Evolutionary conservation across 2,797 vertebrate species (phyloP).

Genomic region (Oreochromis grahami): DNA sequence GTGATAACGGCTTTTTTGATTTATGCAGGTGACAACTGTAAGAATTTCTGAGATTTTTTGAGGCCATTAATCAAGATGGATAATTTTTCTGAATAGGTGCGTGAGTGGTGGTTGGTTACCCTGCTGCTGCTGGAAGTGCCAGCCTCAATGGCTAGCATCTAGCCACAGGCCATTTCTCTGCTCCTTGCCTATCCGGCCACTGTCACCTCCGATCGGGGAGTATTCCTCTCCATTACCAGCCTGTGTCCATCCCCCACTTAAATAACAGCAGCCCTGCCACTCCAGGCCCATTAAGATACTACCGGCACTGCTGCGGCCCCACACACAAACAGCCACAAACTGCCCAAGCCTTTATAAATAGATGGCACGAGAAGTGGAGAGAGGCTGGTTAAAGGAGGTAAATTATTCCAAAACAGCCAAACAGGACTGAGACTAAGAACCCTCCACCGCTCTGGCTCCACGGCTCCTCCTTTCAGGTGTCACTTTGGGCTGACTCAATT

Average conservation of each 20-base stretch:
- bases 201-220: constrained; percentile 63
- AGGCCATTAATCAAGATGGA: neutral
- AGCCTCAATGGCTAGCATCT: neutral
- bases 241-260: constrained; percentile 67
- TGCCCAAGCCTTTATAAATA: constrained; percentile 73
- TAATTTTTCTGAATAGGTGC: neutral
- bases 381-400: constrained; percentile 70
- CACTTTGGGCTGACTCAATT: constrained; percentile 79
- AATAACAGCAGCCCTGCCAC: constrained; percentile 76
- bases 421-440: constrained; percentile 61
- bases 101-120: neutral
- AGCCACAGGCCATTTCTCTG: constrained; percentile 28
- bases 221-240: constrained; percentile 74
- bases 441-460: constrained; percentile 3
- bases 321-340: constrained; percentile 31
- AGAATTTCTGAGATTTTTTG: neutral
- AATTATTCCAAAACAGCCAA: constrained; percentile 78
- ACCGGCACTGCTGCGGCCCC: constrained; percentile 29
- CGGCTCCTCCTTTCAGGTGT: constrained; percentile 70
- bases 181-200: constrained; percentile 39
- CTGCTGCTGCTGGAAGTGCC: neutral
- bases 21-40: neutral
- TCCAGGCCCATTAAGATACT: constrained; percentile 75
- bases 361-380: constrained; percentile 54
- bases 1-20: neutral